Evolutionary conservation across 2,113 vertebrate genomes (phyloP).

Genomic region (Cricetomys ansorgei): DNA sequence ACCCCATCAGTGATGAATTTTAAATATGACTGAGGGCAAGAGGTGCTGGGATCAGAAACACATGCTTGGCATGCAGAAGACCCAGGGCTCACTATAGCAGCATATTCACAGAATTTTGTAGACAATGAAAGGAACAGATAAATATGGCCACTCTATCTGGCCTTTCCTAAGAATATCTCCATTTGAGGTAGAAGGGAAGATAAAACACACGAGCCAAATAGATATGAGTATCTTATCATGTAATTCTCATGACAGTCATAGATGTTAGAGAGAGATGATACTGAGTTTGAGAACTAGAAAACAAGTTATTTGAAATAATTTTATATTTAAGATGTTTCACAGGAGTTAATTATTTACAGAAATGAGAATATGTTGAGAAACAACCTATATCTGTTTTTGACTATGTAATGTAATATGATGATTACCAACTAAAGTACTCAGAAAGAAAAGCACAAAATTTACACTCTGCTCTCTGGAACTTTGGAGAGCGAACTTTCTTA

Average conservation of each 20-base stretch:
- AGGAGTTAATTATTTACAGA: not conserved
- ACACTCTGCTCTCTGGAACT: not conserved
- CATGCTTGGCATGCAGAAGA: not conserved
- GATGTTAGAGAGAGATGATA: not conserved
- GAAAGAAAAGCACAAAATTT: not conserved
- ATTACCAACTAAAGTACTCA: not conserved
- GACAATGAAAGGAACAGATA: not conserved
- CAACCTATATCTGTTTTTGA: slow-evolving; percentile 11
- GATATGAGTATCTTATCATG: not conserved
- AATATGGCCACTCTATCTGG: not conserved
- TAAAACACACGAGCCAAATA: accelerated
- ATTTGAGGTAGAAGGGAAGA: not conserved
- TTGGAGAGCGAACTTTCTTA: not conserved
- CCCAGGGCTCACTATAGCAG: not conserved
- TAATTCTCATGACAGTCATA: not conserved
- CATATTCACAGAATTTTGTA: not conserved
- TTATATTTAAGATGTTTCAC: not conserved
- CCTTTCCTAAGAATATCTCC: not conserved
- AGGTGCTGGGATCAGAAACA: not conserved
- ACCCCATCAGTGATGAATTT: not conserved
- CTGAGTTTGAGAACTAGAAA: not conserved
- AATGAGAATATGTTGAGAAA: not conserved
- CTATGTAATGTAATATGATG: not conserved
- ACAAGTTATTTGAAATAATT: not conserved
- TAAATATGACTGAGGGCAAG: not conserved